Base-by-base conservation (phyloP, 2,888 invertebrate species). In the Spodoptera picta region DNA sequence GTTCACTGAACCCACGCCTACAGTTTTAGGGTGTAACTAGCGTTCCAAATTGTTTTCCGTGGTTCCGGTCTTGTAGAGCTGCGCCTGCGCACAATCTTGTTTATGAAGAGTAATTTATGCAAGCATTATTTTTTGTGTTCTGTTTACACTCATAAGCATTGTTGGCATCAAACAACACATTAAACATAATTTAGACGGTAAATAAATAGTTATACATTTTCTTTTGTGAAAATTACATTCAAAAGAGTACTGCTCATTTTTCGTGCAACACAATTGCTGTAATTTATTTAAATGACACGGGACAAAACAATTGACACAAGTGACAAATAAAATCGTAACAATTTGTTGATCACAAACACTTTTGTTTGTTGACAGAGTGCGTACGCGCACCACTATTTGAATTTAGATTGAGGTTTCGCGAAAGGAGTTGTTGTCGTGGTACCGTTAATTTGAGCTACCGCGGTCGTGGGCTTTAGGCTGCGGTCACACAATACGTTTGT, bases 391-490 rank as follows among this genome's bases (percentile, higher is more conserved):
- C 80, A 79, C 76, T 84, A 85, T 88, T 90, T 84, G 88, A 90
- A 90, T 90, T 87, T 84, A 79, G 87, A 90, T 91, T 87, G 86
- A 88, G 87, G 83, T 84, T 87, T 80, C 82, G 90, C 88, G 85
- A 91, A 90, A 86, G 87, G 85, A 85, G 86, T 80, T 82, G 80
- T 80, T 81, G 83, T 83, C 76, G 77, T 70, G 73, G 85, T 91
- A 91, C 92, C 92, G 92, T 92, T 92, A 92, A 88, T 87, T 79
- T 84, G 85, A 81, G 85, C 89, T 90, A 88, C 89, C 80, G 87
- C 86, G 87, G 82, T 83, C 84, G 82, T 78, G 77, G 60, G 82
- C 82, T 83, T 87, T 82, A 87, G 83, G 86, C 83, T 58, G 70
- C 64, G 73, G 75, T 77, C 84, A 64, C 48, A 82, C 75, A 57